Evolutionary conservation across 2,797 vertebrate genomes (phyloP), one percentile per base, ranked within the genome.

Genomic region (Telmatherina bonti): DNA sequence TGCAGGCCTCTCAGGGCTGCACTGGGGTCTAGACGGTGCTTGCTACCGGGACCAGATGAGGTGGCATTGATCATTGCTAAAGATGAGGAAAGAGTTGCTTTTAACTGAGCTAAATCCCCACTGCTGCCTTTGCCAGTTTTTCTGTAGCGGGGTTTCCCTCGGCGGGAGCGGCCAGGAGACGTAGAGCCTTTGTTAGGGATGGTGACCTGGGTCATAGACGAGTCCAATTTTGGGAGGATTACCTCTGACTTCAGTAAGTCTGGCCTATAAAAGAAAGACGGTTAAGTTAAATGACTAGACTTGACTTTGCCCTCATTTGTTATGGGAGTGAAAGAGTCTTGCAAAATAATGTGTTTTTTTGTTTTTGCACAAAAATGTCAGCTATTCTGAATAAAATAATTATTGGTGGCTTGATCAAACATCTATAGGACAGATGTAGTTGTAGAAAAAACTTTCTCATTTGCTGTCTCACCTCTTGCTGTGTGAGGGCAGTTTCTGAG

Each of bases 241-340:
- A 97, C 95, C 81, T 98, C 97, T 0, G 97, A 97, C 89, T 97
- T 97, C 56, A 99, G 90, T 56, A 99, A 93, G 81, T 99, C 97
- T 7, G 97, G 97, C 86, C 97, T 99, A 81, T n/a, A 84, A 66
- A 65, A 6, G 35, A 65, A 22, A 82, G 7, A 33, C 11, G n/a
- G n/a, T n/a, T n/a, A n/a, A n/a, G n/a, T n/a, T n/a, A n/a, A n/a
- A n/a, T n/a, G n/a, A n/a, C n/a, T n/a, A n/a, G n/a, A n/a, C n/a
- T n/a, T n/a, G n/a, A n/a, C n/a, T n/a, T n/a, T n/a, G n/a, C n/a
- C n/a, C n/a, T n/a, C n/a, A n/a, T n/a, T n/a, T n/a, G n/a, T n/a
- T n/a, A n/a, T n/a, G n/a, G n/a, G n/a, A n/a, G n/a, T n/a, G n/a
- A n/a, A n/a, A n/a, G n/a, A n/a, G n/a, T n/a, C n/a, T n/a, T n/a